phyloP scores from a whole-genome alignment of 2,888 invertebrate species.

The Cosmia trapezina region DNA sequence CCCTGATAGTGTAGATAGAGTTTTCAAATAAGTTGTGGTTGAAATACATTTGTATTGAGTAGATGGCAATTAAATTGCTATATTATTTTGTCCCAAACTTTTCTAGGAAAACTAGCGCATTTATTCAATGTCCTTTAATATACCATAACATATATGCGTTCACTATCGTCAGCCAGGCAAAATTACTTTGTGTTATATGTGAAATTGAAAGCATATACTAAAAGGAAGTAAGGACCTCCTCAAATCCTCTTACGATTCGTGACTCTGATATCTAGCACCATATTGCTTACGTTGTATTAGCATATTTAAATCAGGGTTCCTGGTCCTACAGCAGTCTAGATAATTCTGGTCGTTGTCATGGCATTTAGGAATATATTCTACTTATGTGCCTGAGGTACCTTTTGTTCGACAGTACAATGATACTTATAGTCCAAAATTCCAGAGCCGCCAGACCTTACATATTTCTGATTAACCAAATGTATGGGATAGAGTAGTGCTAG shows the following conservation, averaged over 20 bases:
- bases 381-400: not conserved
- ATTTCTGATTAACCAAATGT: too few relatives aligned
- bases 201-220: not conserved
- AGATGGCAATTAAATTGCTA: not conserved
- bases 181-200: not conserved
- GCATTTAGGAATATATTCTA: not conserved
- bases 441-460: too few relatives aligned
- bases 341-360: not conserved
- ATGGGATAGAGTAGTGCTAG: too few relatives aligned
- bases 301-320: conserved; percentile 41
- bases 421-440: not conserved
- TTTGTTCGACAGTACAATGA: not conserved
- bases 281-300: conserved; percentile 46
- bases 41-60: too few relatives aligned
- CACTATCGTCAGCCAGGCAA: too few relatives aligned
- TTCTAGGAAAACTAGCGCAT: not conserved
- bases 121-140: not conserved
- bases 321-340: not conserved
- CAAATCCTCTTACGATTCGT: conserved; percentile 29
- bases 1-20: too few relatives aligned
- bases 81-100: not conserved
- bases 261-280: conserved; percentile 26
- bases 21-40: too few relatives aligned
- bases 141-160: not conserved
- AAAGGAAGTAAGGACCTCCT: not conserved